Conservation (phyloP, 2,113 vertebrate genomes). For the Nesoenas mayeri region DNA sequence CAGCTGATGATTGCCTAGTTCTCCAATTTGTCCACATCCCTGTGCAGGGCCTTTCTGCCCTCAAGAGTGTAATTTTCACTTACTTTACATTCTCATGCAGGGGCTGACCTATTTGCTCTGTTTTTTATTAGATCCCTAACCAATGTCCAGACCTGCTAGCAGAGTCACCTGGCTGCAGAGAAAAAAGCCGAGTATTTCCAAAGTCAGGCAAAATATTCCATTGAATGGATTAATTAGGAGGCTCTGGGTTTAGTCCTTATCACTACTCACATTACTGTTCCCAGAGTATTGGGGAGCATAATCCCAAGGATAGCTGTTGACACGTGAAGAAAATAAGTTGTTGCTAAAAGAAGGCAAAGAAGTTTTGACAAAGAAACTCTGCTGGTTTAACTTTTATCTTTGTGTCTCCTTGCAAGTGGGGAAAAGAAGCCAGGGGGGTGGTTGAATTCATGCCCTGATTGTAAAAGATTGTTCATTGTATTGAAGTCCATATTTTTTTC, state of each 20-base stretch:
- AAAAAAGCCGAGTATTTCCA: neutral
- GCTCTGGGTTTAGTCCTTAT: neutral
- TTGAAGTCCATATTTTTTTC: neutral
- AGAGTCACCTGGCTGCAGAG: neutral
- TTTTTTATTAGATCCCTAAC: neutral
- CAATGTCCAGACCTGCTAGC: neutral
- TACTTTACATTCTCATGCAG: neutral
- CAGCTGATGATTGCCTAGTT: too few relatives aligned
- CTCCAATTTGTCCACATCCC: too few relatives aligned
- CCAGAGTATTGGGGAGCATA: neutral
- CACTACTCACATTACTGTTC: neutral
- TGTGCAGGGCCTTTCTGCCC: too few relatives aligned
- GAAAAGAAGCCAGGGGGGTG: neutral
- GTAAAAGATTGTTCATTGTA: fast-evolving
- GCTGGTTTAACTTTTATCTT: neutral
- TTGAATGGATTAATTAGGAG: neutral
- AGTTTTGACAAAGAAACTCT: neutral
- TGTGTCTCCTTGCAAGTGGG: neutral
- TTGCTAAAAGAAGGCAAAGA: neutral
- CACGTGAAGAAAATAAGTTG: neutral
- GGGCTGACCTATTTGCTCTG: neutral
- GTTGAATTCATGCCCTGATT: neutral
- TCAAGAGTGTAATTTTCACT: neutral
- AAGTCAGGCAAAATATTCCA: neutral
- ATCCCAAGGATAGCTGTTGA: neutral